Conservation (phyloP, 2,113 vertebrate genomes). For the Dasyurus viverrinus region DNA sequence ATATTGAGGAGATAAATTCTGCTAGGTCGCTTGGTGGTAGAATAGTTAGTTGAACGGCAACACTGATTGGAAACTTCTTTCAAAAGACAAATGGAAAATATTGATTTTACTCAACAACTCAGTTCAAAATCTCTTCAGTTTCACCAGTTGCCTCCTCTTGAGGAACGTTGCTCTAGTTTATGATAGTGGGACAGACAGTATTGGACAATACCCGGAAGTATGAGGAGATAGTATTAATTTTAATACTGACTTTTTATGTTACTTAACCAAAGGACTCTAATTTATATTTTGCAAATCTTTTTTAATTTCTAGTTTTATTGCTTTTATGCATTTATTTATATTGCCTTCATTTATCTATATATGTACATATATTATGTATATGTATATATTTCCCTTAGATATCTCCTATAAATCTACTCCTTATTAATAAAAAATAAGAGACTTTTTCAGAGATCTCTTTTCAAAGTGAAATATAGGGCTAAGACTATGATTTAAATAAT, state of each 20-base stretch:
- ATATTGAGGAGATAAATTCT: not conserved
- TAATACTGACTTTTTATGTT: not conserved
- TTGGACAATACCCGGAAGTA: not conserved
- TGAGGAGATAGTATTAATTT: not conserved
- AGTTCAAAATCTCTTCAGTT: not conserved
- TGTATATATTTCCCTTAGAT: not conserved
- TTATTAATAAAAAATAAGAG: not conserved
- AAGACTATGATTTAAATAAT: not conserved
- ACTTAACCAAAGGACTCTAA: too few relatives aligned
- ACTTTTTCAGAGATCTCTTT: not conserved
- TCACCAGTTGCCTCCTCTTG: not conserved
- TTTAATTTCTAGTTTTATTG: not conserved
- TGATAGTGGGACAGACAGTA: not conserved
- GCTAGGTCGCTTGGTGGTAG: not conserved
- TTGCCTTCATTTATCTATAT: not conserved
- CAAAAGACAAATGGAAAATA: not conserved
- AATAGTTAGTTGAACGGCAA: not conserved
- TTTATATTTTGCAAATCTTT: not conserved
- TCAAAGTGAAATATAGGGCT: not conserved
- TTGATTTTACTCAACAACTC: not conserved
- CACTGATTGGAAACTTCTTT: not conserved
- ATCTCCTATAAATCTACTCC: not conserved
- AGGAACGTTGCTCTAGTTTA: not conserved
- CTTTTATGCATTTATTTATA: not conserved
- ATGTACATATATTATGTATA: not conserved